A percentile compares a stretch with the other conserved stretches of the same genome.
Conservation (phyloP, 1,140 invertebrate genomes). For the Tenebrio molitor region DNA sequence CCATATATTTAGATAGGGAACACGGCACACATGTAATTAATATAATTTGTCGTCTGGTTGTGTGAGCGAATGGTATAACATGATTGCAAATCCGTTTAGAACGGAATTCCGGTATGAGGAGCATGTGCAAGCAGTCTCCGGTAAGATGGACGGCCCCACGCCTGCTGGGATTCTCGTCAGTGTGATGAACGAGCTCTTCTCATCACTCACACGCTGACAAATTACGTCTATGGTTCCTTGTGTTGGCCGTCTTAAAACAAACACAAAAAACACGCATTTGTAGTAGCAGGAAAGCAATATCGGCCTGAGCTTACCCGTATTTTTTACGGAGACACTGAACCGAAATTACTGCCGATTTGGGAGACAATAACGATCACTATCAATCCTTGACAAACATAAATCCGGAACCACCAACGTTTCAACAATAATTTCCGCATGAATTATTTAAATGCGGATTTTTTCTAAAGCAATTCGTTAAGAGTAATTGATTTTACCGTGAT, state of each 20-base stretch:
- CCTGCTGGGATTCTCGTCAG: slow-evolving; percentile 49
- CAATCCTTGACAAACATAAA: slow-evolving; percentile 26
- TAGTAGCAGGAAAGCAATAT: slow-evolving; percentile 37
- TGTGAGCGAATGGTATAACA: slow-evolving; percentile 18
- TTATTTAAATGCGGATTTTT: slow-evolving; percentile 9
- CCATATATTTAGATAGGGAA: slow-evolving; percentile 2
- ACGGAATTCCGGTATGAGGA: slow-evolving; percentile 39
- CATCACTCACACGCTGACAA: slow-evolving; percentile 50
- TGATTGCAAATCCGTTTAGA: slow-evolving; percentile 44
- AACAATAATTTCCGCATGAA: background rate
- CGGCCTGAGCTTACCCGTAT: slow-evolving; percentile 3
- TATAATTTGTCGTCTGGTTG: slow-evolving; percentile 33
- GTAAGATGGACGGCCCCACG: slow-evolving; percentile 49
- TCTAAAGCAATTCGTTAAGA: background rate
- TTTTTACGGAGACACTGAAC: slow-evolving; percentile 14
- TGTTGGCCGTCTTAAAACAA: slow-evolving; percentile 37
- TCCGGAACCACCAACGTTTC: background rate
- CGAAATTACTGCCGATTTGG: slow-evolving; percentile 32
- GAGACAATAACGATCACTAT: slow-evolving; percentile 33
- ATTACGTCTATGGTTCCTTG: slow-evolving; percentile 43
- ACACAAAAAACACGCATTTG: slow-evolving; percentile 36
- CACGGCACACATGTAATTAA: slow-evolving; percentile 12
- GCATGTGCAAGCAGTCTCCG: slow-evolving; percentile 43
- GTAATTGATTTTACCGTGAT: slow-evolving; percentile 18
- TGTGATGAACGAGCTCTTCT: slow-evolving; percentile 50